phyloP scores from a whole-genome alignment of 2,888 invertebrate species.

The Trissoscelio sp. region DNA sequence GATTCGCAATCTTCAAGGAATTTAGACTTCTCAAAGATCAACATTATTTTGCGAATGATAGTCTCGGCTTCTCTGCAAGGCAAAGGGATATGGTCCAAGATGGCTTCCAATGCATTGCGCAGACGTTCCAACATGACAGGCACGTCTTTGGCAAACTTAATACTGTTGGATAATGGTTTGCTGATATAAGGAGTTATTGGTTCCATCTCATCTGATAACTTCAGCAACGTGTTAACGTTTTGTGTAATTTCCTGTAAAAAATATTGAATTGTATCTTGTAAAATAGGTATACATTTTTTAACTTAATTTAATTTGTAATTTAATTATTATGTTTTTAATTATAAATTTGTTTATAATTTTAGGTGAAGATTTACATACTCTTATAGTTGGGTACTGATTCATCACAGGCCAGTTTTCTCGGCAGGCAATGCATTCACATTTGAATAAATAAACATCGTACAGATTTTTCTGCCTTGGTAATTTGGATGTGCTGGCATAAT shows the following conservation, averaged over 20 bases:
- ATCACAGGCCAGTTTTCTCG: conserved; percentile 46
- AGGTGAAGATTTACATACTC: no score
- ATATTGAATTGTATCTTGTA: neutral
- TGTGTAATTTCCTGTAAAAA: conserved; percentile 6
- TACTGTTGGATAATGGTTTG: conserved; percentile 1
- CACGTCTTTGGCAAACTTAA: conserved; percentile 13
- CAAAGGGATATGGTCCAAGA: neutral
- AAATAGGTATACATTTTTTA: no score
- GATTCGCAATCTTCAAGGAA: no score
- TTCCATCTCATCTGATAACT: neutral
- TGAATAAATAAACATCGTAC: conserved; percentile 8
- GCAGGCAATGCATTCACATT: conserved; percentile 41
- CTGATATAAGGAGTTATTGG: neutral
- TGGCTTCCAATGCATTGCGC: conserved; percentile 2
- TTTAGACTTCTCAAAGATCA: conserved; percentile 31
- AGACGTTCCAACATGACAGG: conserved; percentile 7
- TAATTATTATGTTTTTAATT: no score
- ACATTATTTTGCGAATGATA: conserved; percentile 29
- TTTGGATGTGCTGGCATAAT: conserved; percentile 27
- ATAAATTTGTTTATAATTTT: no score
- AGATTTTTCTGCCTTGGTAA: conserved; percentile 15
- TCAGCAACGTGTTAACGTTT: neutral
- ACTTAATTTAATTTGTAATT: no score
- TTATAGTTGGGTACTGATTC: conserved; percentile 6
- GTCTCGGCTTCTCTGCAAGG: conserved; percentile 37